These are phyloP conservation scores for Poeciliopsis prolifica DNA, from an alignment of 2,113 vertebrate species.

Conservation along the genomic window DNA sequence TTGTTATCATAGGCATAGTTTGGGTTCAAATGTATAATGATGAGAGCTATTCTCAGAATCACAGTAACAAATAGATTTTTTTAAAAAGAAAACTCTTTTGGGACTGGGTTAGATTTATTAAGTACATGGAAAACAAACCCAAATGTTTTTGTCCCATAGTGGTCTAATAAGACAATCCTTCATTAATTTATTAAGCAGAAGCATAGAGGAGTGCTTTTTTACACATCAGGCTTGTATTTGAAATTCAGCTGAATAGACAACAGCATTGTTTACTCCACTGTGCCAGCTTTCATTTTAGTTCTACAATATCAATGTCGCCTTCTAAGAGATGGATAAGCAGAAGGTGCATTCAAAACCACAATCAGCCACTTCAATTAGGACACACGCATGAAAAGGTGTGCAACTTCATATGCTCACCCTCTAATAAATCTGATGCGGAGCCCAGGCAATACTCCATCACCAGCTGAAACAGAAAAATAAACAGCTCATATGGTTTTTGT, in stretches of 20 bases:
- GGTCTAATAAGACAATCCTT: neutral
- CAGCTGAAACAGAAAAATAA: constrained; percentile 82
- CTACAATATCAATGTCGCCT: neutral
- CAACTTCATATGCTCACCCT: constrained; percentile 83
- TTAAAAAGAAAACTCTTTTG: neutral
- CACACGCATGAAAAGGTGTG: neutral
- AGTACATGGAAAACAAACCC: too few species aligned
- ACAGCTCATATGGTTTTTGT: neutral
- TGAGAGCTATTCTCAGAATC: too few species aligned
- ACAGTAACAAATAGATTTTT: too few species aligned
- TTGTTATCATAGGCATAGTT: too few species aligned
- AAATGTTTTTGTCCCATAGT: neutral
- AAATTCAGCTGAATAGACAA: too few species aligned
- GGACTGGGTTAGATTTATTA: neutral
- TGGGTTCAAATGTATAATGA: too few species aligned
- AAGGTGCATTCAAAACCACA: neutral
- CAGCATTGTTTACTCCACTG: neutral
- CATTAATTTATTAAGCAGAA: too few species aligned
- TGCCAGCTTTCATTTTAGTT: neutral
- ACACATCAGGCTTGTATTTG: too few species aligned
- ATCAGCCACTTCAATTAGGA: neutral
- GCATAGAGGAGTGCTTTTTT: too few species aligned
- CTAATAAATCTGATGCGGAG: constrained; percentile 96
- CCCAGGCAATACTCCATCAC: constrained; percentile 99
- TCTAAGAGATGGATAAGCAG: neutral